phyloP scores from a whole-genome alignment of 2,888 invertebrate species.

The Anticlea derivata region DNA sequence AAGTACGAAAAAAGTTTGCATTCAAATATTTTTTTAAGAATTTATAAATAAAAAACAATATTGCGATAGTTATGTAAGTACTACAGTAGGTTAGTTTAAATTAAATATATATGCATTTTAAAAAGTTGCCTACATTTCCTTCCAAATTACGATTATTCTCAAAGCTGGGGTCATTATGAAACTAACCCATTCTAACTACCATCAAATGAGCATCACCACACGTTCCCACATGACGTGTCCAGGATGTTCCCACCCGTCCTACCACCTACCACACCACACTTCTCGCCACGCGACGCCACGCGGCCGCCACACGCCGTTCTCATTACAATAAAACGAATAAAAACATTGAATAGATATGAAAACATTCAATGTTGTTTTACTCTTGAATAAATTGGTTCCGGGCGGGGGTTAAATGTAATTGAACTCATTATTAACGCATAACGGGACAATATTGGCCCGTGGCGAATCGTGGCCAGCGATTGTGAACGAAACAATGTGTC shows the following conservation, averaged over 20 bases:
- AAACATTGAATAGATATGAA: slow-evolving; percentile 67
- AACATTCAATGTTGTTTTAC: slow-evolving; percentile 68
- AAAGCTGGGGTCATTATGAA: too few species aligned
- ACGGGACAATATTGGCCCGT: slow-evolving; percentile 12
- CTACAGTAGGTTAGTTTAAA: too few species aligned
- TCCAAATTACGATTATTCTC: neutral
- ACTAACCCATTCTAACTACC: slow-evolving; percentile 19
- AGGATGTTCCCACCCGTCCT: slow-evolving; percentile 78
- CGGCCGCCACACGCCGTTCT: slow-evolving; percentile 55
- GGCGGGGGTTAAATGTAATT: slow-evolving; percentile 76
- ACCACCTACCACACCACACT: slow-evolving; percentile 47
- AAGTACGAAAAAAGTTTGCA: too few species aligned
- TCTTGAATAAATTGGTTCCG: slow-evolving; percentile 76
- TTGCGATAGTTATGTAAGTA: too few species aligned
- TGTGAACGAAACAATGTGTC: neutral
- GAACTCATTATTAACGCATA: slow-evolving; percentile 75
- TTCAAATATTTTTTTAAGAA: too few species aligned
- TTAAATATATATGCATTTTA: too few species aligned
- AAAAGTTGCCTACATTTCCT: too few species aligned
- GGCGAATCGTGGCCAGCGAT: slow-evolving; percentile 4
- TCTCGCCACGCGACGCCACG: slow-evolving; percentile 56
- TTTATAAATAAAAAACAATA: too few species aligned
- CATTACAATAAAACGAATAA: slow-evolving; percentile 72
- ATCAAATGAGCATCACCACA: slow-evolving; percentile 31
- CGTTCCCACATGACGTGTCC: slow-evolving; percentile 74